phyloP scores from a whole-genome alignment of 37 sponge, comb jelly and placozoan genomes.

The Halichondria panicea region DNA sequence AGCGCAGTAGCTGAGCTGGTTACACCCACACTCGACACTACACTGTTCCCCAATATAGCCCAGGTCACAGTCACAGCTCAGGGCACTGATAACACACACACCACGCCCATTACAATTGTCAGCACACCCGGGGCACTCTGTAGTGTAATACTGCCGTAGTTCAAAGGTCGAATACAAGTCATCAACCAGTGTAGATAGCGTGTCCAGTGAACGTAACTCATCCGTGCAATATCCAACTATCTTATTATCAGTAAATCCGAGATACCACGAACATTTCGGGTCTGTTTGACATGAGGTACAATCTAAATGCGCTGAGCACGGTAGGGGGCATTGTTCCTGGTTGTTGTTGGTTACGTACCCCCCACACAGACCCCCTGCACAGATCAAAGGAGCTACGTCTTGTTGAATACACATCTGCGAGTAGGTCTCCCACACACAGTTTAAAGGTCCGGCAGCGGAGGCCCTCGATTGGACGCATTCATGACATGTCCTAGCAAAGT shows the following conservation, averaged over 20 bases:
- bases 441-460: background rate
- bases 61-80: background rate
- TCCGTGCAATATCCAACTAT: background rate
- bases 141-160: background rate
- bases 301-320: background rate
- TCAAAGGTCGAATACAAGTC: background rate
- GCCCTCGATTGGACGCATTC: background rate
- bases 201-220: background rate
- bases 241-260: too few relatives aligned
- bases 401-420: background rate
- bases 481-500: background rate
- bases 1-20: slow-evolving; percentile 2
- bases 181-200: background rate
- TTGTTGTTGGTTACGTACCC: background rate
- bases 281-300: background rate
- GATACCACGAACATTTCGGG: background rate
- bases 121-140: slow-evolving; percentile 8
- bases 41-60: slow-evolving; percentile 7
- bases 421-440: slow-evolving; percentile 2
- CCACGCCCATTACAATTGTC: background rate
- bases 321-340: background rate
- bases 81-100: background rate
- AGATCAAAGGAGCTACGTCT: background rate
- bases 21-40: slow-evolving; percentile 8
- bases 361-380: slow-evolving; percentile 7